phyloP scores from a whole-genome alignment of 2,113 vertebrate species.

The Burhinus oedicnemus region DNA sequence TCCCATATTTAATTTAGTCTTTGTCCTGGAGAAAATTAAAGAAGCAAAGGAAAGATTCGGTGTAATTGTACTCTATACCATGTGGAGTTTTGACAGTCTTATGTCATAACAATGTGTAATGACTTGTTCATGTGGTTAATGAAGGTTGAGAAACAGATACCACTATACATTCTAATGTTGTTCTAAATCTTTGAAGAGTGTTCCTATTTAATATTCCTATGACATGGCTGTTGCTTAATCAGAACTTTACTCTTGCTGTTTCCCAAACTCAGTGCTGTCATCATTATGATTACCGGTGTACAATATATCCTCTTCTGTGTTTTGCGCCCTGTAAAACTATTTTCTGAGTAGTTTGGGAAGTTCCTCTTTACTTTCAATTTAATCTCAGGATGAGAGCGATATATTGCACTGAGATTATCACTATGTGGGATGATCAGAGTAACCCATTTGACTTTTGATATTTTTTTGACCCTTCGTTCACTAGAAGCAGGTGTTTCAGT shows the following conservation, averaged over 20 bases:
- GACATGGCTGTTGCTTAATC: constrained; percentile 18
- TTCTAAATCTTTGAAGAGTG: constrained; percentile 20
- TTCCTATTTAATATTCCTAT: constrained; percentile 30
- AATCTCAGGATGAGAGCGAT: neutral
- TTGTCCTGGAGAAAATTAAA: constrained; percentile 61
- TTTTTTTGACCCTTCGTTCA: neutral
- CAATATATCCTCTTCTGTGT: neutral
- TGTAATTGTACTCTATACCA: constrained; percentile 42
- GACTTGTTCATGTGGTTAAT: constrained; percentile 22
- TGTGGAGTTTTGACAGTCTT: constrained; percentile 55
- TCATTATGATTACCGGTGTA: neutral
- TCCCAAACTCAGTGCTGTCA: constrained; percentile 46
- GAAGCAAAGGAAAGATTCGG: constrained; percentile 9
- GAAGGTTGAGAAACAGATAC: constrained; percentile 10
- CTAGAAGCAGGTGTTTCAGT: neutral
- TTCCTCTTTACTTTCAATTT: neutral
- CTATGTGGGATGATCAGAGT: neutral
- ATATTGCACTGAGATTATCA: neutral
- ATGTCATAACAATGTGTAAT: constrained; percentile 45
- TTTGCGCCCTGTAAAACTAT: neutral
- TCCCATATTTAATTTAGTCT: constrained; percentile 55
- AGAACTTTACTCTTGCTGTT: neutral
- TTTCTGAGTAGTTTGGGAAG: neutral
- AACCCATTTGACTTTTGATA: neutral
- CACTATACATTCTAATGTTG: neutral